Conservation (phyloP, 2,888 invertebrate species). For the Lasioglossum villosulum region DNA sequence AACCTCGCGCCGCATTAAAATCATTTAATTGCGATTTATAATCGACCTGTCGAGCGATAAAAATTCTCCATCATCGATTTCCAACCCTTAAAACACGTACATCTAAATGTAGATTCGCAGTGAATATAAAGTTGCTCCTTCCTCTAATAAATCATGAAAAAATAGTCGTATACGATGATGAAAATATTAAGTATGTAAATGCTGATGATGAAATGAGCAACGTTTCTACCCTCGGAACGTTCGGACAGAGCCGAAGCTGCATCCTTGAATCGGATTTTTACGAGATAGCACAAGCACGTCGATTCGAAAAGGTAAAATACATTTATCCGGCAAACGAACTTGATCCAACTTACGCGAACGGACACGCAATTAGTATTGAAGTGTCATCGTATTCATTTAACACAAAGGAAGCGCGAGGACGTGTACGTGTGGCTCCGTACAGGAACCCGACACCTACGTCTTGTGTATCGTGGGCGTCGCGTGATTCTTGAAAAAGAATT, state of each 20-base stretch:
- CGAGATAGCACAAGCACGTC: not conserved
- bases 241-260: not conserved
- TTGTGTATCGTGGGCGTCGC: slow-evolving; percentile 65
- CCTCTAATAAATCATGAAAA: not conserved
- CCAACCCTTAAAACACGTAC: not conserved
- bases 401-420: not conserved
- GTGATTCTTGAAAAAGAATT: slow-evolving; percentile 74
- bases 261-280: not conserved
- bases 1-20: not conserved
- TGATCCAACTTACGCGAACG: not conserved
- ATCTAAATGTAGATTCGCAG: not conserved
- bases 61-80: not conserved
- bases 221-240: not conserved
- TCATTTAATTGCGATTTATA: not conserved
- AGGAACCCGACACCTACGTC: slow-evolving; percentile 67
- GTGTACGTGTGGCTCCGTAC: slow-evolving; percentile 31
- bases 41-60: not conserved
- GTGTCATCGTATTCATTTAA: slow-evolving; percentile 46
- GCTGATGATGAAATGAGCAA: not conserved
- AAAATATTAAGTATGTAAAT: not conserved
- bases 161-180: not conserved
- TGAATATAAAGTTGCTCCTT: not conserved
- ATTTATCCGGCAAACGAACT: not conserved
- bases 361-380: slow-evolving; percentile 29
- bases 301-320: not conserved